Conservation (phyloP, 1,140 invertebrate species). For the Nebria ingens region DNA sequence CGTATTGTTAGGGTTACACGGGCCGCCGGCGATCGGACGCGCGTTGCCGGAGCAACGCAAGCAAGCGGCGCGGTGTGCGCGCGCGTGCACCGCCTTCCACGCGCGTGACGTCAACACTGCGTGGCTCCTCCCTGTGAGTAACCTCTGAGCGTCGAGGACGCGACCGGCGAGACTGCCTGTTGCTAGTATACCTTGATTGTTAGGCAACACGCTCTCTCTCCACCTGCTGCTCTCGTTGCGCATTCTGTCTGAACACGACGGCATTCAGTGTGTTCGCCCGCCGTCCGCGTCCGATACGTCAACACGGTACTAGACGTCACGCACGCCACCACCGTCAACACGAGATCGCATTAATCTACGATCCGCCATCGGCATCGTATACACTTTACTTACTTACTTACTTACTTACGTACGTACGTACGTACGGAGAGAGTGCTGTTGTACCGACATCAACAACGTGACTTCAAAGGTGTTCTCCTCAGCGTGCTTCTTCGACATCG, state of each 20-base stretch:
- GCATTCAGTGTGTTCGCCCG: constrained; percentile 8
- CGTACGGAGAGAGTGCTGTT: background rate
- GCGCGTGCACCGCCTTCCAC: constrained; percentile 29
- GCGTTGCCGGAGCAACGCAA: constrained; percentile 26
- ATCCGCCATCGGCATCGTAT: background rate
- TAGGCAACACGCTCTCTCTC: constrained; percentile 10
- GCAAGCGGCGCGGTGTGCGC: constrained; percentile 25
- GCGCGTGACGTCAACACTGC: constrained; percentile 25
- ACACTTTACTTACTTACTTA: background rate
- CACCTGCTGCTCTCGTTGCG: constrained; percentile 24
- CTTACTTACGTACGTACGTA: too few species aligned
- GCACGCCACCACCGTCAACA: background rate
- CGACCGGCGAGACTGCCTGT: constrained; percentile 31
- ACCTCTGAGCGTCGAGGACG: constrained; percentile 18
- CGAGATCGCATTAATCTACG: background rate
- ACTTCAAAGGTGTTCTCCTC: background rate
- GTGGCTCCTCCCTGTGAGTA: constrained; percentile 24
- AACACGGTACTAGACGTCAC: background rate
- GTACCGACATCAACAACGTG: background rate
- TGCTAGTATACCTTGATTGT: constrained; percentile 25
- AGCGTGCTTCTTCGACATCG: background rate
- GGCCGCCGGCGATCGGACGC: constrained; percentile 27
- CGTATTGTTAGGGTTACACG: constrained; percentile 23
- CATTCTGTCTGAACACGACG: constrained; percentile 15
- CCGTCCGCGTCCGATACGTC: constrained; percentile 12